Conservation (phyloP, 2,113 vertebrate species). For the Chauna torquata region DNA sequence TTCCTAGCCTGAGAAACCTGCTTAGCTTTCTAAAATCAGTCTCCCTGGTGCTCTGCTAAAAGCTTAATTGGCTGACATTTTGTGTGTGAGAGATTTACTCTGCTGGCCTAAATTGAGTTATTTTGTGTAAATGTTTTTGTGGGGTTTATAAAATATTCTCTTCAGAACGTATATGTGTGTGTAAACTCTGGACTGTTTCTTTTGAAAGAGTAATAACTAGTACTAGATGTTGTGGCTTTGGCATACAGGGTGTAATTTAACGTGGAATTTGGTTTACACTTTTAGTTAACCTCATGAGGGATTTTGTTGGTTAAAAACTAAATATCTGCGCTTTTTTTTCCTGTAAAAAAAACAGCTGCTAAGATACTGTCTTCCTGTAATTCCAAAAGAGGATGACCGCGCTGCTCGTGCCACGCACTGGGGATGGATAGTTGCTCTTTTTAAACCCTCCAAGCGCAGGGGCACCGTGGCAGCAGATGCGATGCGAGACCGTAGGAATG, state of each 20-base stretch:
- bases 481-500: not conserved
- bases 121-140: slow-evolving; percentile 60
- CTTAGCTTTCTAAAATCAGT: slow-evolving; percentile 60
- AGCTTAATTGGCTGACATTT: slow-evolving; percentile 66
- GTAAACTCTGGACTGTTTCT: slow-evolving; percentile 61
- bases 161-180: slow-evolving; percentile 24
- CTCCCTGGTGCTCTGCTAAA: slow-evolving; percentile 54
- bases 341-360: not conserved
- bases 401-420: not conserved
- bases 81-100: slow-evolving; percentile 57
- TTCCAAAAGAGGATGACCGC: not conserved
- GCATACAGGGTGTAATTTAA: slow-evolving; percentile 46
- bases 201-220: slow-evolving; percentile 51
- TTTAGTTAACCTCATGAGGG: slow-evolving; percentile 24
- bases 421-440: not conserved
- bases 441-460: not conserved
- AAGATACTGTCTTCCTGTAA: not conserved
- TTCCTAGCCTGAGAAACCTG: slow-evolving; percentile 61
- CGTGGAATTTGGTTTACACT: slow-evolving; percentile 56
- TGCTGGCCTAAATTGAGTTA: slow-evolving; percentile 61
- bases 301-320: slow-evolving; percentile 25
- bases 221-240: slow-evolving; percentile 64
- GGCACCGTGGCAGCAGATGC: not conserved
- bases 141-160: slow-evolving; percentile 60
- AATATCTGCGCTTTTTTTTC: not conserved